phyloP scores from a whole-genome alignment of 2,888 invertebrate genomes.

The Amorpha juglandis region DNA sequence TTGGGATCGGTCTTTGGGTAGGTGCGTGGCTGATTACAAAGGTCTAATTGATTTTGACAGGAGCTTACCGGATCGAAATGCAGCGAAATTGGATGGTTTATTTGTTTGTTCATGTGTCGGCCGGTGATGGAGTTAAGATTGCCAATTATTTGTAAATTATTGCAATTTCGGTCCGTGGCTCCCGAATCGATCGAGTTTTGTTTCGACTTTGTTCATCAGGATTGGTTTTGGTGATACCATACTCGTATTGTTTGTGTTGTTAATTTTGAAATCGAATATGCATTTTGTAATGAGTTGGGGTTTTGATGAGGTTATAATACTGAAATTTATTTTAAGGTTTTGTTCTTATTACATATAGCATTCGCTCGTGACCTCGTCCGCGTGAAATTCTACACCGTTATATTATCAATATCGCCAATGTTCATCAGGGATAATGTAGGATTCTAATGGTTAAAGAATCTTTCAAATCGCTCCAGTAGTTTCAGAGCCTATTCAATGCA shows the following conservation, averaged over 20 bases:
- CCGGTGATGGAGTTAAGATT: slow-evolving; percentile 51
- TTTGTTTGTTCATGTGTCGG: slow-evolving; percentile 59
- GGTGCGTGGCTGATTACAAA: slow-evolving; percentile 57
- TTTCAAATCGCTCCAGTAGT: too few species aligned
- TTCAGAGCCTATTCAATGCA: too few species aligned
- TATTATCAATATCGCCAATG: too few species aligned
- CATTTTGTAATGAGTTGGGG: neutral
- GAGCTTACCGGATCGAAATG: slow-evolving; percentile 62
- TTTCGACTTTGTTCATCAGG: neutral
- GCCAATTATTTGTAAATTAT: slow-evolving; percentile 47
- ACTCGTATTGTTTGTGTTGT: neutral
- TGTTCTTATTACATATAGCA: too few species aligned
- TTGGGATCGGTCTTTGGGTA: slow-evolving; percentile 33
- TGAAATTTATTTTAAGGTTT: too few species aligned
- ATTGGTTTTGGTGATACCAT: neutral
- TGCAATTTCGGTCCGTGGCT: slow-evolving; percentile 31
- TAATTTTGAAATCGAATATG: neutral
- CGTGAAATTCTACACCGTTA: too few species aligned
- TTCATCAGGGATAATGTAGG: too few species aligned
- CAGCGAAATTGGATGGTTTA: slow-evolving; percentile 61
- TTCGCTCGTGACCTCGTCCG: too few species aligned
- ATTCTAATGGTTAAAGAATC: too few species aligned
- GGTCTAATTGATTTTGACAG: slow-evolving; percentile 79
- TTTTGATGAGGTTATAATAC: too few species aligned
- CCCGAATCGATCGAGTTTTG: slow-evolving; percentile 29